Evolutionary conservation across 2,797 vertebrate species (phyloP).

Genomic region (Gadopsis marmoratus): DNA sequence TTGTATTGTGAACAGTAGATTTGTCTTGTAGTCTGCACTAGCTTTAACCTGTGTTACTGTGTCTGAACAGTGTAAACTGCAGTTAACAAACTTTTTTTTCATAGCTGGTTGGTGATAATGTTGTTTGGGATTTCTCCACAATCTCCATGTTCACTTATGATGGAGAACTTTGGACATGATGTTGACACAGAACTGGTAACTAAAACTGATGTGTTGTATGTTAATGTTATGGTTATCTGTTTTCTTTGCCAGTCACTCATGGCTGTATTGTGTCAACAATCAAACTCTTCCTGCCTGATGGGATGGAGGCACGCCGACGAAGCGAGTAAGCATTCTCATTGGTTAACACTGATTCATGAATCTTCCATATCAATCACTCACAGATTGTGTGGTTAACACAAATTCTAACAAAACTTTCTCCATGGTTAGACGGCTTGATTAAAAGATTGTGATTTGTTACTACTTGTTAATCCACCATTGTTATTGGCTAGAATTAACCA

Average conservation of each 20-base stretch:
- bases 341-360: neutral
- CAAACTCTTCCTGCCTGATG: constrained; percentile 99
- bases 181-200: neutral
- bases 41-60: too few species aligned
- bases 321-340: constrained; percentile 91
- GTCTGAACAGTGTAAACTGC: neutral
- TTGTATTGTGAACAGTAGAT: neutral
- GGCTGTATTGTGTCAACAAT: constrained; percentile 99
- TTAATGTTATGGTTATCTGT: constrained; percentile 33
- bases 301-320: constrained; percentile 96
- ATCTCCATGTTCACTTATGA: neutral
- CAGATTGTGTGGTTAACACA: neutral
- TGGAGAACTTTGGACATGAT: neutral
- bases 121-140: neutral
- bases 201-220: neutral
- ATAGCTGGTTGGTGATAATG: neutral
- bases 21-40: too few species aligned
- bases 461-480: neutral
- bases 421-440: neutral
- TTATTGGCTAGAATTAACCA: constrained; percentile 2
- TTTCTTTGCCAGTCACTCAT: constrained; percentile 93
- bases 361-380: neutral
- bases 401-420: neutral
- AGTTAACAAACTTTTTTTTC: too few species aligned
- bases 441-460: neutral